Evolutionary conservation across 2,113 vertebrate species (phyloP).

Genomic region (Calonectris borealis): DNA sequence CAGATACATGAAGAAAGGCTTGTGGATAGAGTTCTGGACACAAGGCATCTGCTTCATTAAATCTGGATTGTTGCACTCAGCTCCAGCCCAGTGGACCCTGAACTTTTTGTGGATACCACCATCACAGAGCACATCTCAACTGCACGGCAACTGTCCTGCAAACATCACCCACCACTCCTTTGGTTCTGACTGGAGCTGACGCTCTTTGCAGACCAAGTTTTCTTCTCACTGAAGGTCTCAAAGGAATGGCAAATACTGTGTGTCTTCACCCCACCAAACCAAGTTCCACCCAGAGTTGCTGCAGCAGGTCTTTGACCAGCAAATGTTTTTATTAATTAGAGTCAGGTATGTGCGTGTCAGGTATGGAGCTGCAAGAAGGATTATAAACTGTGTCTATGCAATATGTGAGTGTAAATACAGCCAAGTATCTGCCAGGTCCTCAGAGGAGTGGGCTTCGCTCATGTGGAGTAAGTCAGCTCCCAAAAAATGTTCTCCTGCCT

Average conservation of each 20-base stretch:
- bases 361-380: not conserved
- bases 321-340: not conserved
- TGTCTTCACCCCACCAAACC: not conserved
- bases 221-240: not conserved
- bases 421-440: not conserved
- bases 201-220: not conserved
- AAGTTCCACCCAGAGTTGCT: not conserved
- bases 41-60: not conserved
- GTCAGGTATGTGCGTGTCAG: not conserved
- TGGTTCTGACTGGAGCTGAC: not conserved
- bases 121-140: not conserved
- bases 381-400: not conserved
- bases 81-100: not conserved
- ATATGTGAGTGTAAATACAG: not conserved
- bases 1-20: not conserved
- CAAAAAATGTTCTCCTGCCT: not conserved
- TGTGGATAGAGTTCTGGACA: not conserved
- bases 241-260: not conserved
- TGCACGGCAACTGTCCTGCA: not conserved
- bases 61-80: not conserved
- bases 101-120: not conserved
- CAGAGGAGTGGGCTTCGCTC: not conserved
- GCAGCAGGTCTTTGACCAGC: not conserved
- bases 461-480: not conserved
- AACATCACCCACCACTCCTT: fast-evolving